Conservation (phyloP, 2,113 vertebrate species). For the Pedetes capensis region DNA sequence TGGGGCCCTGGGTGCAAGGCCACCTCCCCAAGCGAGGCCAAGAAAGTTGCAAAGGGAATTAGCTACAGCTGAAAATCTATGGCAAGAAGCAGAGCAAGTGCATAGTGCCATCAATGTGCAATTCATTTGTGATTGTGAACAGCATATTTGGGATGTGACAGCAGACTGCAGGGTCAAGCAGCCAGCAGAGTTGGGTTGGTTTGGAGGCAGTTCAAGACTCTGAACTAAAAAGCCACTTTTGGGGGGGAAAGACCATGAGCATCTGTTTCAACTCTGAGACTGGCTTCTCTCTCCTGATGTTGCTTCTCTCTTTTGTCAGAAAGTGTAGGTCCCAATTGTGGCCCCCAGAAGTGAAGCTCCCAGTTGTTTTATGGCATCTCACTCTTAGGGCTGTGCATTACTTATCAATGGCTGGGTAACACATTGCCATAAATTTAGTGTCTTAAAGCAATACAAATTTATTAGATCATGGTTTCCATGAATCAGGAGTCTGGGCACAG, state of each 20-base stretch:
- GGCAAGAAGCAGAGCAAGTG: slow-evolving; percentile 48
- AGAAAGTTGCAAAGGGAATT: slow-evolving; percentile 37
- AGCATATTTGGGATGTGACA: slow-evolving; percentile 65
- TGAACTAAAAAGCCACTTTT: slow-evolving; percentile 44
- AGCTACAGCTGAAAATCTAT: slow-evolving; percentile 54
- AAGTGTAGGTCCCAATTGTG: neutral
- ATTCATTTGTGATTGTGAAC: slow-evolving; percentile 64
- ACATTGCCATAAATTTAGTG: neutral
- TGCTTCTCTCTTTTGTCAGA: slow-evolving; percentile 56
- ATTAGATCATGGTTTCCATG: slow-evolving; percentile 38
- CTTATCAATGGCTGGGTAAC: slow-evolving; percentile 30
- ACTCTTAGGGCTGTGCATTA: neutral
- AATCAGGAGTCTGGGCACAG: neutral
- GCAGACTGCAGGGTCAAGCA: slow-evolving; percentile 60
- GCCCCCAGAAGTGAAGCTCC: slow-evolving; percentile 9
- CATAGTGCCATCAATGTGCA: slow-evolving; percentile 63
- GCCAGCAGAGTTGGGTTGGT: slow-evolving; percentile 54
- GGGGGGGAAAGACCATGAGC: slow-evolving; percentile 39
- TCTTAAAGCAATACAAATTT: slow-evolving; percentile 33
- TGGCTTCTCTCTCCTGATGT: slow-evolving; percentile 31
- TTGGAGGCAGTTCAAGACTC: slow-evolving; percentile 68
- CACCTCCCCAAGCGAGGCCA: neutral
- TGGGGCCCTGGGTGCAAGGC: slow-evolving; percentile 5
- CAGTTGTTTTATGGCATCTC: slow-evolving; percentile 14
- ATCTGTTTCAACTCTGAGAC: slow-evolving; percentile 65